Percentiles rank a stretch among this genome's conserved stretches.
Conservation (phyloP, 1,140 invertebrate species). For the Potamilus streckersoni region DNA sequence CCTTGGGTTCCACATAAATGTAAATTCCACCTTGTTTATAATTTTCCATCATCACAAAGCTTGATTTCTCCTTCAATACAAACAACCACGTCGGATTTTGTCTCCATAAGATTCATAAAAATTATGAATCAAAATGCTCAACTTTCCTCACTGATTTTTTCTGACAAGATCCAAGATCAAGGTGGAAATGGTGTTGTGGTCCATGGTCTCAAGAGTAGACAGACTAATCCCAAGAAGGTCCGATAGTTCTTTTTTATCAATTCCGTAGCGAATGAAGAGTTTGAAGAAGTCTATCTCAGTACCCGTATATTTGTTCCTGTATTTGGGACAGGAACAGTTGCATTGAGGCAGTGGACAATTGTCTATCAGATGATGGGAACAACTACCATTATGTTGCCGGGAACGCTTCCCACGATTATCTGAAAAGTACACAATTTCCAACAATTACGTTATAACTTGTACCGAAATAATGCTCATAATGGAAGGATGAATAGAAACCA, state of each 20-base stretch:
- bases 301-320: constrained; percentile 26
- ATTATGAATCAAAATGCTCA: too few relatives aligned
- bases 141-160: neutral
- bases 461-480: too few relatives aligned
- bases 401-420: constrained; percentile 4
- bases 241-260: constrained; percentile 22
- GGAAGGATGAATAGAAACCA: too few relatives aligned
- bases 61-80: neutral
- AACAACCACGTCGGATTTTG: neutral
- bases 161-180: constrained; percentile 27
- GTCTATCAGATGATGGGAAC: constrained; percentile 31
- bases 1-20: neutral
- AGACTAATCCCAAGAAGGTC: constrained; percentile 21
- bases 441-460: too few relatives aligned
- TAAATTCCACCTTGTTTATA: neutral
- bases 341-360: constrained; percentile 29
- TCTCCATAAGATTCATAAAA: neutral
- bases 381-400: constrained; percentile 25
- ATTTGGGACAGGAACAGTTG: constrained; percentile 28
- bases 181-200: constrained; percentile 15
- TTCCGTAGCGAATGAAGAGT: constrained; percentile 22
- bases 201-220: constrained; percentile 13
- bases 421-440: too few relatives aligned
- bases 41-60: neutral
- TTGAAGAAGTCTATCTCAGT: constrained; percentile 29